phyloP scores from a whole-genome alignment of 2,797 vertebrate species.

The Balearica regulorum region DNA sequence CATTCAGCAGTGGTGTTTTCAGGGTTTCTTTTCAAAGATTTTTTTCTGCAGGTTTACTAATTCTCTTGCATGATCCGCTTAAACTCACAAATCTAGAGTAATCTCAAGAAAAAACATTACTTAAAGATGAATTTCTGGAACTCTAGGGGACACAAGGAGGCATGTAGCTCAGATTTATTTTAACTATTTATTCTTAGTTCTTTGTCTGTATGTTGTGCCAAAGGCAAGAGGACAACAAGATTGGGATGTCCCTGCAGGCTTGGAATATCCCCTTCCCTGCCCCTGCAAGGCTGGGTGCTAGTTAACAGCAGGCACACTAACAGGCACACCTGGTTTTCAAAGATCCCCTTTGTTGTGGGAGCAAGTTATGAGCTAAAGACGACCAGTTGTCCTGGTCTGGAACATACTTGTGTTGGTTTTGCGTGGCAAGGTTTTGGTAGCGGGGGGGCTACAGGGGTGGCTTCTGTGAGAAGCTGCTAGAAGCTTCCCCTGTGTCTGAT shows the following conservation, averaged over 20 bases:
- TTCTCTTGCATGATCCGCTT: not conserved
- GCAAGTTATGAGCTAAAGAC: not conserved
- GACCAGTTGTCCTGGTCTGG: not conserved
- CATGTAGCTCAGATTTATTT: not conserved
- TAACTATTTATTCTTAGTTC: not conserved
- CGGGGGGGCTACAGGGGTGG: too few species aligned
- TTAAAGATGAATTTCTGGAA: not conserved
- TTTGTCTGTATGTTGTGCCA: not conserved
- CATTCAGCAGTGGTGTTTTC: not conserved
- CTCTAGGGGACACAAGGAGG: not conserved
- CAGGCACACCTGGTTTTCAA: fast-evolving
- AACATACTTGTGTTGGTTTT: too few species aligned
- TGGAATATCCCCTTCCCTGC: not conserved
- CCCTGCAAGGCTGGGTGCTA: not conserved
- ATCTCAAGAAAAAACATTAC: not conserved
- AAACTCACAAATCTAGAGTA: not conserved
- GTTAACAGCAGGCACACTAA: not conserved
- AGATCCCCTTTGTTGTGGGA: not conserved
- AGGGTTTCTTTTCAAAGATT: not conserved
- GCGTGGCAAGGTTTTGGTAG: too few species aligned
- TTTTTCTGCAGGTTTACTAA: not conserved
- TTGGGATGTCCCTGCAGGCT: not conserved
- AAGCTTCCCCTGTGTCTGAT: too few species aligned
- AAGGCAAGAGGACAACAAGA: not conserved
- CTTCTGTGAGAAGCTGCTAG: too few species aligned